A percentile compares a stretch with the other conserved stretches of the same genome.
Evolutionary conservation across 2,888 invertebrate genomes (phyloP).

Genomic region (Mycalesis mineus): DNA sequence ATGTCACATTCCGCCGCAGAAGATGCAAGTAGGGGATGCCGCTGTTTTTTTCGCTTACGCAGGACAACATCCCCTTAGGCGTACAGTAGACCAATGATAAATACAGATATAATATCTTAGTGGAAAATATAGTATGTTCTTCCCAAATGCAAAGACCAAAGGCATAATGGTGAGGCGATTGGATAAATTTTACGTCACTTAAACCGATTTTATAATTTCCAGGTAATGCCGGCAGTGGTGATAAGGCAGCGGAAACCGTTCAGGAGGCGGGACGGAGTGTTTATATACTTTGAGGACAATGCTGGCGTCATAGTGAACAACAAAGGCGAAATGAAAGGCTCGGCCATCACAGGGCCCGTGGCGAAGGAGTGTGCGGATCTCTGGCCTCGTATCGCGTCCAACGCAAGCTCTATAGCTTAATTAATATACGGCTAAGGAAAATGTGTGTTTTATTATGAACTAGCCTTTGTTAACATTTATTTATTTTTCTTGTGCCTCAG

Average conservation of each 20-base stretch:
- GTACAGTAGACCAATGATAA: too few relatives aligned
- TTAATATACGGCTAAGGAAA: constrained; percentile 31
- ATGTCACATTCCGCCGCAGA: too few relatives aligned
- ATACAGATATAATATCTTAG: too few relatives aligned
- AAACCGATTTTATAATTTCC: constrained; percentile 17
- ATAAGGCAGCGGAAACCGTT: constrained; percentile 99
- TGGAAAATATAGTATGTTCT: too few relatives aligned
- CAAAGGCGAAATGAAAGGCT: constrained; percentile 99
- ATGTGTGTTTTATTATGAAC: constrained; percentile 21
- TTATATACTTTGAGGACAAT: constrained; percentile 99
- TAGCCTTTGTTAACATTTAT: not conserved
- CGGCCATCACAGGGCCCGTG: constrained; percentile 99
- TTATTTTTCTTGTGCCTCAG: too few relatives aligned
- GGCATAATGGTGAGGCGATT: too few relatives aligned
- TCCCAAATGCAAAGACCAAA: too few relatives aligned
- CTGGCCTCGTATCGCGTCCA: constrained; percentile 99
- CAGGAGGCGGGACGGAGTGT: constrained; percentile 98
- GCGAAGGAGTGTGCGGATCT: constrained; percentile 99
- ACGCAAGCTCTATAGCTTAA: constrained; percentile 98
- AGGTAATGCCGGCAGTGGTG: constrained; percentile 99
- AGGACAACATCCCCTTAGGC: too few relatives aligned
- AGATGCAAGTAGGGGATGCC: too few relatives aligned
- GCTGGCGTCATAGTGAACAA: constrained; percentile 99
- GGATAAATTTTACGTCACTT: too few relatives aligned
- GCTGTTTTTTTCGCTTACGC: too few relatives aligned